Base-by-base conservation (phyloP, 2,113 vertebrate species). In the Actinemys pallida region DNA sequence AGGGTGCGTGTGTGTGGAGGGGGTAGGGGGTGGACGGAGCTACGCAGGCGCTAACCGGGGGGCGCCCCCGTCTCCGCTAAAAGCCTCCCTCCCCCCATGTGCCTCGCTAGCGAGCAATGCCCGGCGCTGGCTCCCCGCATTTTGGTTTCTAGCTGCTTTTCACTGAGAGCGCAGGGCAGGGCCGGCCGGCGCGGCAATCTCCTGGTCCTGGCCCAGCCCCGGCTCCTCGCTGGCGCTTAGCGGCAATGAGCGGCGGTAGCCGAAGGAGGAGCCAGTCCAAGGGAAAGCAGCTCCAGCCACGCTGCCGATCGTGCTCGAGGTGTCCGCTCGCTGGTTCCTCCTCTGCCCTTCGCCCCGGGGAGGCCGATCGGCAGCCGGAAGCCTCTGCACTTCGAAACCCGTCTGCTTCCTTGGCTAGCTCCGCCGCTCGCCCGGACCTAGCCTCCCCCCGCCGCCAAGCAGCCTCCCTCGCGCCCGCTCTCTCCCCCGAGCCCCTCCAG, bases 41-140 rank as follows among this genome's bases (percentile, higher is more conserved):
- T 88, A 98, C 98, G 98, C 99, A 97, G 99, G 99, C 98, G 98
- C 98, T 25, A 56, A 95, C 96, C 96, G 96, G 81, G 75, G 52
- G 96, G 96, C 97, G 93, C 89, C 87, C 19, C 35, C 12, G 5
- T 24, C 49, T 53, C n/a, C 25, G 10, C 17, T n/a, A 75, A 8
- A 42, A 27, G 75, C 27, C 47, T 6, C 50, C 47, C n/a, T 11
- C 14, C 12, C 49, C 6, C 52, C 53, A 2, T 5, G 42, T 4
- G n/a, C 22, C 52, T 2, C n/a, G 53, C 8, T 3, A 11, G 53
- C 39, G 29, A 50, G 47, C 78, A 9, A 12, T 22, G 72, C 39
- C 22, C 14, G 16, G 62, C 35, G 62, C 62, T 4, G 35, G 16
- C 14, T 22, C n/a, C 17, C 65, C 65, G 62, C 62, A 16, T 69